Evolutionary conservation across 1,140 invertebrate genomes (phyloP), one percentile per base, ranked within the genome.

Genomic region (Dermatophagoides farinae): DNA sequence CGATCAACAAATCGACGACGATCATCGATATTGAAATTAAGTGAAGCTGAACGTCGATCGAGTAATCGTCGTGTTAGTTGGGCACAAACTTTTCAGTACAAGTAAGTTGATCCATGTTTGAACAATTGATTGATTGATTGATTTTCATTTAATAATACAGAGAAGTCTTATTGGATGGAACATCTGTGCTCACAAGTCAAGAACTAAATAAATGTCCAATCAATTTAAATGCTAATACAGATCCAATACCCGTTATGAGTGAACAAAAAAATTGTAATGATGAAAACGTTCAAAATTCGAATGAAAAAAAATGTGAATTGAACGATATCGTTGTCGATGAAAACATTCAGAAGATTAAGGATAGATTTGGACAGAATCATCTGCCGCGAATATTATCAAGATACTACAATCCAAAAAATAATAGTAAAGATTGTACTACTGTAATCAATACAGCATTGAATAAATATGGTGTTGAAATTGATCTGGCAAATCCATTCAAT

Each of bases 391-490:
- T 55, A n/a, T 25, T 55, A 6, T 55, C 53, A 1, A 55, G 39
- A 38, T 55, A 41, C 23, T 55, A 55, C 14, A 23, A 55, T 25
- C 31, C 31, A 31, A 55, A 55, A 44, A 23, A 55, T n/a, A 18
- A 55, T 14, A 1, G 12, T 14, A 38, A 55, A 38, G 53, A 55
- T 25, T 55, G 14, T 44, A 4, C 14, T 8, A 55, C 53, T 2
- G 53, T 55, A 5, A 38, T 55, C 23, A 55, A 55, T 55, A 55
- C 53, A 5, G 53, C 53, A 5, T 14, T 55, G 41, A 55, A 55
- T 55, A 14, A 23, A 12, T 55, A 25, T 31, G 38, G 38, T 12
- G 25, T 55, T 55, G 53, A 52, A 14, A 43, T 61, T 25, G 12
- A 61, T 50, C 1, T 20, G 9, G 25, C 11, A 2, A 40, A 40